Evolutionary conservation across 2,113 vertebrate species (phyloP).

Genomic region (pig (Sus scrofa)): DNA sequence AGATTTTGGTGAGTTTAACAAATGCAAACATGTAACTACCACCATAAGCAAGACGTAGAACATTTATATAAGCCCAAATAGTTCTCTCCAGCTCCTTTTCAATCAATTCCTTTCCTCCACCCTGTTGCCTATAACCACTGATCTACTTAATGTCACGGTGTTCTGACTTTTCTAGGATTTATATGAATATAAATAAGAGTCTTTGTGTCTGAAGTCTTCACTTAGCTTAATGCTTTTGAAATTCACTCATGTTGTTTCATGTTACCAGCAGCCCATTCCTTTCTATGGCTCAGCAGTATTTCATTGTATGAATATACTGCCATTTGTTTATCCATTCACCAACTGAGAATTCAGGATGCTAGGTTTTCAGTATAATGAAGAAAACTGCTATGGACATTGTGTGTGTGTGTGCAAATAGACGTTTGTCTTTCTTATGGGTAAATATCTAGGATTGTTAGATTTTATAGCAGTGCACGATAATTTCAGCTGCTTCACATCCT

Average conservation of each 20-base stretch:
- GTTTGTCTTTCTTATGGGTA: not conserved
- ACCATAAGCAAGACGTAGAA: not conserved
- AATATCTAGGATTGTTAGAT: not conserved
- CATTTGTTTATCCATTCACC: not conserved
- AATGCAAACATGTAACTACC: not conserved
- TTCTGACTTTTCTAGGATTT: constrained; percentile 12
- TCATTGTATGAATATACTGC: not conserved
- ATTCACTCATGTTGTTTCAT: not conserved
- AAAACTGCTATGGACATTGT: not conserved
- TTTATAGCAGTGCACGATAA: not conserved
- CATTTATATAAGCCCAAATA: not conserved
- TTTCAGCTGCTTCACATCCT: not conserved
- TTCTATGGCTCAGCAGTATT: not conserved
- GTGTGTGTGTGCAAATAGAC: not conserved
- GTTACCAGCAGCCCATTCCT: not conserved
- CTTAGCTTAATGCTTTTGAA: constrained; percentile 13
- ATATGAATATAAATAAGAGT: not conserved
- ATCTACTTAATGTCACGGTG: not conserved
- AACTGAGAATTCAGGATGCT: not conserved
- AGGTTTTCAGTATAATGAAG: not conserved
- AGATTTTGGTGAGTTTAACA: constrained; percentile 34
- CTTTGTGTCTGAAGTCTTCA: not conserved
- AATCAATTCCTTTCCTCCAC: not conserved
- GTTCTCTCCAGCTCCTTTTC: not conserved
- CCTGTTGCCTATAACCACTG: not conserved